Conservation (phyloP, 2,888 invertebrate genomes). For the Sclerodermus sp. region DNA sequence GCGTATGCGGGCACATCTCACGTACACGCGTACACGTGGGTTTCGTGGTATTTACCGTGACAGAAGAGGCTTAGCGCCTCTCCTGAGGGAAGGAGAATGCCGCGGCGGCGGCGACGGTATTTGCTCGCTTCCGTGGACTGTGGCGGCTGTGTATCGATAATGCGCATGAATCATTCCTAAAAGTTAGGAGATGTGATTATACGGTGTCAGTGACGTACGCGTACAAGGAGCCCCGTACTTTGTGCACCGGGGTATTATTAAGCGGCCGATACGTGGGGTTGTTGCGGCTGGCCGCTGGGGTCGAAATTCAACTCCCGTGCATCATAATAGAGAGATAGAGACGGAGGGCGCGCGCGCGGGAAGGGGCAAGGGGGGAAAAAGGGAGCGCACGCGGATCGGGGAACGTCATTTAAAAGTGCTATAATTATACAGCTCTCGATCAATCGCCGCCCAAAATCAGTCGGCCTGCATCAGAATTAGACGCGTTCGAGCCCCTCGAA, state of each 20-base stretch:
- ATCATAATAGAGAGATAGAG: slow-evolving; percentile 44
- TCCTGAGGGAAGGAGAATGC: too few relatives aligned
- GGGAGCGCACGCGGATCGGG: slow-evolving; percentile 40
- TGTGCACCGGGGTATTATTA: slow-evolving; percentile 51
- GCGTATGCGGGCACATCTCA: too few relatives aligned
- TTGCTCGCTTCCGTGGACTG: too few relatives aligned
- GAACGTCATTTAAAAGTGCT: slow-evolving; percentile 43
- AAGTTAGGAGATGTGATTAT: slow-evolving; percentile 43
- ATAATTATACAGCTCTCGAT: slow-evolving; percentile 47
- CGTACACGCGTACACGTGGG: too few relatives aligned
- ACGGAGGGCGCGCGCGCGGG: too few relatives aligned
- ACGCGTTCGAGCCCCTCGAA: neutral
- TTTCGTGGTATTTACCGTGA: too few relatives aligned
- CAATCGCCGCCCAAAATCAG: slow-evolving; percentile 8
- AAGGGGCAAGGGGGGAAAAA: too few relatives aligned
- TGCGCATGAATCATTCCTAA: slow-evolving; percentile 40
- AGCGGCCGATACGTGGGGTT: slow-evolving; percentile 47
- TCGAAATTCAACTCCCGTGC: slow-evolving; percentile 56
- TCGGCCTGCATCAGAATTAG: neutral
- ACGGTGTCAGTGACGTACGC: slow-evolving; percentile 48
- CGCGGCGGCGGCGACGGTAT: too few relatives aligned
- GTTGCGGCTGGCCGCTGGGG: slow-evolving; percentile 50
- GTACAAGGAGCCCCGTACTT: slow-evolving; percentile 41
- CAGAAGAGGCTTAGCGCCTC: too few relatives aligned
- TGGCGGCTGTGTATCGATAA: neutral